These are phyloP conservation scores for Drosophila dunni DNA, from an alignment of 1,140 invertebrate species.

Conservation along the genomic window DNA sequence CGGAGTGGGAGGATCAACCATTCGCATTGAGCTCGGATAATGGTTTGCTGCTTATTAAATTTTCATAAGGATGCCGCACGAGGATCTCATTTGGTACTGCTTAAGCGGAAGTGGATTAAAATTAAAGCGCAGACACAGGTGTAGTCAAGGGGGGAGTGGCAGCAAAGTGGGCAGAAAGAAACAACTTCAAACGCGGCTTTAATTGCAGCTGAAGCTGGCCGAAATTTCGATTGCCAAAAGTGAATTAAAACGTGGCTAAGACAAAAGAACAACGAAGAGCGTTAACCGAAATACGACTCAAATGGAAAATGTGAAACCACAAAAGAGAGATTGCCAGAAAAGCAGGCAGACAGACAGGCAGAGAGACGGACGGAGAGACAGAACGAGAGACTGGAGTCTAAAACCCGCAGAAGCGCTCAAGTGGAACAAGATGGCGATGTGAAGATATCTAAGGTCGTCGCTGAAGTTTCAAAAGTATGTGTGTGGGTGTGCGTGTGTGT, in stretches of 20 bases:
- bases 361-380: background rate
- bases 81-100: constrained; percentile 60
- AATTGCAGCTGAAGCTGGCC: constrained; percentile 74
- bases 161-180: background rate
- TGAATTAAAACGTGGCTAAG: constrained; percentile 61
- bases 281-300: constrained; percentile 24
- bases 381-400: background rate
- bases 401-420: constrained; percentile 70
- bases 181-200: constrained; percentile 63
- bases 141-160: background rate
- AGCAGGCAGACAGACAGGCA: background rate
- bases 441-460: constrained; percentile 56
- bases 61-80: constrained; percentile 69
- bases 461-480: constrained; percentile 11
- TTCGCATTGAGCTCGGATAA: constrained; percentile 41
- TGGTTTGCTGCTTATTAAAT: constrained; percentile 71
- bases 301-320: constrained; percentile 54
- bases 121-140: constrained; percentile 49
- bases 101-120: constrained; percentile 75
- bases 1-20: constrained; percentile 2
- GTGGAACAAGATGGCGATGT: constrained; percentile 64
- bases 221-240: constrained; percentile 72
- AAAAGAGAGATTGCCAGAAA: constrained; percentile 43
- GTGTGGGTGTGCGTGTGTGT: constrained; percentile 46
- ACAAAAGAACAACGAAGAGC: constrained; percentile 39